Percentiles rank a stretch among this genome's conserved stretches.
These are phyloP conservation scores for Drosophila subquinaria DNA, from an alignment of 2,888 invertebrate genomes.

Conservation along the genomic window DNA sequence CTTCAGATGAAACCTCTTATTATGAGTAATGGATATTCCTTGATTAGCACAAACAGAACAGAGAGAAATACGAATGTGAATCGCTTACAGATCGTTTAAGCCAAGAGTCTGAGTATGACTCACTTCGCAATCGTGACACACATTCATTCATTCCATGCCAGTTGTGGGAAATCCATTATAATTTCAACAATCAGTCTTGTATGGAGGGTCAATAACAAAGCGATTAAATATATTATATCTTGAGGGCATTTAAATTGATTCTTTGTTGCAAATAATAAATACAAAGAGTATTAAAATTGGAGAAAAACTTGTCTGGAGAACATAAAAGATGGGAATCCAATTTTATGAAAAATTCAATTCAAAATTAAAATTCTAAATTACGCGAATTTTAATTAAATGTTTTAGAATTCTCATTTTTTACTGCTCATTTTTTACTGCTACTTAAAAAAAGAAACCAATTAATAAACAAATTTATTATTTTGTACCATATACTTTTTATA, in stretches of 20 bases:
- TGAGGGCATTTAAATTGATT: background rate
- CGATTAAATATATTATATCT: background rate
- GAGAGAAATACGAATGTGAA: constrained; percentile 1
- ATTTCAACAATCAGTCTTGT: constrained; percentile 11
- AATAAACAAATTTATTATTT: no score
- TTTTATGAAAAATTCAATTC: no score
- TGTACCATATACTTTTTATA: no score
- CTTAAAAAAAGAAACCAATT: no score
- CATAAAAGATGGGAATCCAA: no score
- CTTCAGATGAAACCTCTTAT: constrained; percentile 35
- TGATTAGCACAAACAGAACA: constrained; percentile 32
- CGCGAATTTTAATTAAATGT: no score
- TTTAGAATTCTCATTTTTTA: no score
- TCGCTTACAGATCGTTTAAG: background rate
- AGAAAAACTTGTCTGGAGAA: no score
- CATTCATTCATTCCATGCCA: constrained; percentile 2
- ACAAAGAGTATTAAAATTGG: no score
- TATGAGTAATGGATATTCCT: constrained; percentile 57
- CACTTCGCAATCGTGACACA: constrained; percentile 6
- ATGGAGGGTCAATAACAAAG: constrained; percentile 39
- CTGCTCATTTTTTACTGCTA: no score
- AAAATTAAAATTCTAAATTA: no score
- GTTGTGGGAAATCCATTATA: constrained; percentile 29
- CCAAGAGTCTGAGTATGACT: constrained; percentile 3
- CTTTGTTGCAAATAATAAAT: no score